These are phyloP conservation scores for Scylla paramamosain DNA, from an alignment of 1,140 invertebrate species.

Conservation along the genomic window DNA sequence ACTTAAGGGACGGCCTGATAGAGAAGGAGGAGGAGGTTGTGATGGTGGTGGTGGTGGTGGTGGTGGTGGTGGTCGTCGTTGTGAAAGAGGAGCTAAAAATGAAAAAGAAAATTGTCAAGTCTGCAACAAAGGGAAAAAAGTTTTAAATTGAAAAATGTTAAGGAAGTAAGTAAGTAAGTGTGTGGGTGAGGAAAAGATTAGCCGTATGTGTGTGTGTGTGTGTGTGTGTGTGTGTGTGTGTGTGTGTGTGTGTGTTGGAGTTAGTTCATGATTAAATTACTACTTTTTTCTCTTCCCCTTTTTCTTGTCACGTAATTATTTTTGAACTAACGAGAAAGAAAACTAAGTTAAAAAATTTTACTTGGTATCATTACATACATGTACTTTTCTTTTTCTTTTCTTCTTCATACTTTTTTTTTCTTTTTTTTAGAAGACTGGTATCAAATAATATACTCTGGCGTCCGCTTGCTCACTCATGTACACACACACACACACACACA, in stretches of 20 bases:
- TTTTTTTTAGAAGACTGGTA: no score
- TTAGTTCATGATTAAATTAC: background rate
- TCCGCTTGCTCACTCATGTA: no score
- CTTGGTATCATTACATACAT: background rate
- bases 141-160: no score
- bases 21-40: no score
- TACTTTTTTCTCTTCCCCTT: background rate
- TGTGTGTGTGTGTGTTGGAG: conserved; percentile 42
- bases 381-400: background rate
- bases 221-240: conserved; percentile 56
- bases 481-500: background rate
- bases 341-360: background rate
- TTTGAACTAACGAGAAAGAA: no score
- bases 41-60: no score
- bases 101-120: background rate
- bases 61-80: background rate
- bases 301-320: background rate
- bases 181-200: no score
- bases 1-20: no score
- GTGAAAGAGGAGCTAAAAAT: background rate
- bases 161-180: no score
- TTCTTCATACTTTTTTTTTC: background rate
- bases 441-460: no score
- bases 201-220: conserved; percentile 23
- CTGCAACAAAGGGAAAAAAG: no score